Conservation (phyloP, 2,888 invertebrate genomes). For the Eulithis testata region DNA sequence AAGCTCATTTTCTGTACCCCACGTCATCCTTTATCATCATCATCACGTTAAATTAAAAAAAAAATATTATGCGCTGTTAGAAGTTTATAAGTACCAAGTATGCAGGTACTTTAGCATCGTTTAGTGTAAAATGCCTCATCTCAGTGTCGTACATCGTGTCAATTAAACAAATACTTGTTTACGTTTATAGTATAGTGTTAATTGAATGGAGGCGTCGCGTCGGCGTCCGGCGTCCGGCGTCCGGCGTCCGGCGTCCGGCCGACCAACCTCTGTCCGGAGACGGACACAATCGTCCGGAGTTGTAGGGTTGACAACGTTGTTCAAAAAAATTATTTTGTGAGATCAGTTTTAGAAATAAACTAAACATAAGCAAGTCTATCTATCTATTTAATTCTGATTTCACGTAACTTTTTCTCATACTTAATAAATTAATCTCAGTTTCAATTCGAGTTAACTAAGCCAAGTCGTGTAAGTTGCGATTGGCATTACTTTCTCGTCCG, state of each 20-base stretch:
- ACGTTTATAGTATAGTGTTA: conserved; percentile 25
- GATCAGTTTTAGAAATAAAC: no score
- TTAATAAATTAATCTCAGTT: no score
- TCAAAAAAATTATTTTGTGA: no score
- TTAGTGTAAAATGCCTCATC: not conserved
- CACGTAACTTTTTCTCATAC: no score
- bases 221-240: not conserved
- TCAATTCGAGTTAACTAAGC: no score
- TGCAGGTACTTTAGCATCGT: not conserved
- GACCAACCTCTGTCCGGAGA: not conserved
- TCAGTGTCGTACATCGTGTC: conserved; percentile 9
- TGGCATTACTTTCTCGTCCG: not conserved
- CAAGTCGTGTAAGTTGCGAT: not conserved
- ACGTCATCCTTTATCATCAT: no score
- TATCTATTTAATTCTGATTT: no score
- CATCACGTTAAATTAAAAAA: no score
- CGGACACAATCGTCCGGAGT: not conserved
- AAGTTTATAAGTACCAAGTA: not conserved
- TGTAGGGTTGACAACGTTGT: not conserved
- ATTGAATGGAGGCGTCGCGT: conserved; percentile 24
- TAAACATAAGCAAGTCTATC: no score
- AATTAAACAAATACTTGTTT: conserved; percentile 32
- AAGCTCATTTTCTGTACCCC: no score
- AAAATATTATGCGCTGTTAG: no score
- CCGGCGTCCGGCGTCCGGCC: not conserved